Evolutionary conservation across 2,888 invertebrate species (phyloP).

Genomic region (Serrognathus titanus): DNA sequence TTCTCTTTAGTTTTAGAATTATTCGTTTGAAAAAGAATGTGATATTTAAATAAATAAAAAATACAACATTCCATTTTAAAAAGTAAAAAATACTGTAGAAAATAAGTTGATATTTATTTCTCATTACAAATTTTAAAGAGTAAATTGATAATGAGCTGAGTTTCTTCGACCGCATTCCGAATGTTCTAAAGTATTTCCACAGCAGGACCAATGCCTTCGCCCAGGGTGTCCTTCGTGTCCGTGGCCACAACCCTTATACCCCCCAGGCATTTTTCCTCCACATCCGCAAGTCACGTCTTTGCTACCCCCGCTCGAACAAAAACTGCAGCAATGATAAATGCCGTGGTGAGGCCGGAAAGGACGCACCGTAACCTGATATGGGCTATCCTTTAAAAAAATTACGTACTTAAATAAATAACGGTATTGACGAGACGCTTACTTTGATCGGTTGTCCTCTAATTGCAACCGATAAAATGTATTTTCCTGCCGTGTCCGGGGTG

Average conservation of each 20-base stretch:
- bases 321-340: constrained; percentile 75
- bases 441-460: constrained; percentile 65
- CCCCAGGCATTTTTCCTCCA: constrained; percentile 71
- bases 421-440: constrained; percentile 44
- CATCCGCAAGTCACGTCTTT: constrained; percentile 69
- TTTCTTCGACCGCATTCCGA: constrained; percentile 58
- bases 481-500: constrained; percentile 62
- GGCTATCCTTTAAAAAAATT: constrained; percentile 58
- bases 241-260: constrained; percentile 74
- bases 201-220: constrained; percentile 79
- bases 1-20: too few species aligned
- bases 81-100: too few species aligned
- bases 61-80: too few species aligned
- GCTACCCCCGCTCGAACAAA: constrained; percentile 75
- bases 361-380: constrained; percentile 63
- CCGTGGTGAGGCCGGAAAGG: constrained; percentile 65
- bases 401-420: not conserved
- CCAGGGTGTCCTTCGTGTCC: constrained; percentile 80
- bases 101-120: too few species aligned
- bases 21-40: too few species aligned
- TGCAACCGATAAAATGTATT: constrained; percentile 58
- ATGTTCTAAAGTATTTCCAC: constrained; percentile 62
- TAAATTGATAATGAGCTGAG: constrained; percentile 54
- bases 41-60: too few species aligned
- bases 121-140: constrained; percentile 42